Percentiles rank a stretch among this genome's conserved stretches.
phyloP scores from a whole-genome alignment of 2,888 invertebrate genomes.

The Leptopilina myrica region DNA sequence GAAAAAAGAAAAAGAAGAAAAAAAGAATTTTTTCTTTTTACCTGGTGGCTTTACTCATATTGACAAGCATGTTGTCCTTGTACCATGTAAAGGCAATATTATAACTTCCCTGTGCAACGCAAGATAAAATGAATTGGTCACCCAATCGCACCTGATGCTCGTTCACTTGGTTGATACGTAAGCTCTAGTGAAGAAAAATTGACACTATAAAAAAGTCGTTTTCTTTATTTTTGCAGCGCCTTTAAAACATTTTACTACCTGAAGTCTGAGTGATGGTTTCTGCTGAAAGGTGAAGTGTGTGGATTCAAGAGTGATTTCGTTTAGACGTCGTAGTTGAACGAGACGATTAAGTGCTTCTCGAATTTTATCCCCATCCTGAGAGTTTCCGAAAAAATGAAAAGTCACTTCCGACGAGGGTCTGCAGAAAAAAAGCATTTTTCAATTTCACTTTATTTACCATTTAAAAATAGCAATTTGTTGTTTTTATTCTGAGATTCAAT shows the following conservation, averaged over 20 bases:
- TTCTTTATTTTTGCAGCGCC: constrained; percentile 26
- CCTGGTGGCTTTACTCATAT: constrained; percentile 86
- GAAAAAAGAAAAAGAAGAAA: too few relatives aligned
- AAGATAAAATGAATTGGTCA: constrained; percentile 87
- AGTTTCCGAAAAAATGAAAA: constrained; percentile 77
- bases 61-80: constrained; percentile 87
- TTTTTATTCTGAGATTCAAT: too few relatives aligned
- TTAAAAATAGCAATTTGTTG: not conserved
- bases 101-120: constrained; percentile 87
- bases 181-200: constrained; percentile 64
- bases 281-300: constrained; percentile 84
- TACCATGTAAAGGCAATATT: constrained; percentile 88
- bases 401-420: constrained; percentile 73
- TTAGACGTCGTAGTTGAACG: constrained; percentile 81
- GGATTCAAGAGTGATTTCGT: constrained; percentile 81
- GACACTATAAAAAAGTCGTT: constrained; percentile 2
- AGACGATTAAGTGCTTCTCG: constrained; percentile 79
- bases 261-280: constrained; percentile 84
- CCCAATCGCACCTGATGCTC: constrained; percentile 81
- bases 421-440: constrained; percentile 42
- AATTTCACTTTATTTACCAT: constrained; percentile 38
- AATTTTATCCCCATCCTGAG: constrained; percentile 78
- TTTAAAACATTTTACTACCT: constrained; percentile 78
- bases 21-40: constrained; percentile 66
- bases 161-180: constrained; percentile 70